Base-by-base conservation (phyloP, 1,140 invertebrate genomes). In the Batillaria attramentaria region DNA sequence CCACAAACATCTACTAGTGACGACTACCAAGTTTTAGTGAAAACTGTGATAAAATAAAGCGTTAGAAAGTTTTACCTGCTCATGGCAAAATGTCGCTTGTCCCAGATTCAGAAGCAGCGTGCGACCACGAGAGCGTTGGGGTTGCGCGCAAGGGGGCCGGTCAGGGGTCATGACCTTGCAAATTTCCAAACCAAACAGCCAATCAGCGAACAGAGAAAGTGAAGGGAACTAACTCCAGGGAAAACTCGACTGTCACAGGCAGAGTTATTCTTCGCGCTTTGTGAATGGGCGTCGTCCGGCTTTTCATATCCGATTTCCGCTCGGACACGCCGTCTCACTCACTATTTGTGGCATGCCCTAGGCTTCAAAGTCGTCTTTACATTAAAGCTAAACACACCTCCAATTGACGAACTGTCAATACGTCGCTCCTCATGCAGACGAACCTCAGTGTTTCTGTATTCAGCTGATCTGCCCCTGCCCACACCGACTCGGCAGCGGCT, bases 91-190 rank as follows among this genome's bases (percentile, higher is more conserved):
- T 70, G 68, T 70, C 68, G 68, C 41, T 70, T 70, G 68, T 70
- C 68, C 68, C 68, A 70, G 68, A 37, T 70, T 70, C 68, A 24
- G 39, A 70, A 42, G 68, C 68, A 70, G 68, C 68, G 68, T 33
- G 57, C 68, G 37, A 39, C 37, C 41, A 70, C 13, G 68, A 70
- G 68, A 39, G 68, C 68, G 68, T 70, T 42, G 37, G 68, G n/a
- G n/a, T n/a, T 41, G 68, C 42, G 68, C 68, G 68, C 68, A 42
- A 42, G 37, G 68, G 39, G 37, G 68, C 68, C 68, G 68, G 68
- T 70, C 68, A 70, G 68, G 68, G 68, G 37, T 70, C 68, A 70
- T n/a, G 39, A 70, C 68, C 68, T 70, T 70, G 68, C 68, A 70
- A 70, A 70, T 70, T 70, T 70, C 68, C 68, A 70, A 69, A 70